These are phyloP conservation scores for Cancer borealis DNA, from an alignment of 2,888 invertebrate species.

Conservation along the genomic window DNA sequence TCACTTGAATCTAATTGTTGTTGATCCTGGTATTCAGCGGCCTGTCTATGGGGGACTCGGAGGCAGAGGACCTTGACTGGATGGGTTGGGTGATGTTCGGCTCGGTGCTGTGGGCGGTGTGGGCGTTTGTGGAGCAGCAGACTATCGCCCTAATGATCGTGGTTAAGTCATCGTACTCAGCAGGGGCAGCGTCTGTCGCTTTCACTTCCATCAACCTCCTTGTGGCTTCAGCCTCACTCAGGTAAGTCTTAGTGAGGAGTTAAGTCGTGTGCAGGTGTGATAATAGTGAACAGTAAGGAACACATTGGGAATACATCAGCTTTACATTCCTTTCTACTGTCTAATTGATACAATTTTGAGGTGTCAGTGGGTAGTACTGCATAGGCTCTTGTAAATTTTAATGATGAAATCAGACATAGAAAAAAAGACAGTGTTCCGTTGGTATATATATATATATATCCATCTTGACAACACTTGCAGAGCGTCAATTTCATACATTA, in stretches of 20 bases:
- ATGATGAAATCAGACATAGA: background rate
- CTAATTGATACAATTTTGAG: background rate
- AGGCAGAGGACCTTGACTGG: conserved; percentile 70
- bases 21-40: conserved; percentile 78
- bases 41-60: conserved; percentile 63
- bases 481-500: background rate
- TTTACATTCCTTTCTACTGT: background rate
- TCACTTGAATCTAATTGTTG: background rate
- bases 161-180: conserved; percentile 88
- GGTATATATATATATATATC: no score
- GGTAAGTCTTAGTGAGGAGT: conserved; percentile 81
- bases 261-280: background rate
- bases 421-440: background rate
- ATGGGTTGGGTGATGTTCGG: conserved; percentile 85
- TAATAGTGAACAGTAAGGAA: background rate
- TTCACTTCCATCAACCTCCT: conserved; percentile 85
- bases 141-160: conserved; percentile 90
- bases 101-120: conserved; percentile 90
- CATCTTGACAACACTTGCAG: background rate
- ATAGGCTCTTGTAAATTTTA: background rate
- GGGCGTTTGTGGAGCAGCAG: conserved; percentile 91
- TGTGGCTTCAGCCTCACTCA: conserved; percentile 88
- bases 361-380: background rate
- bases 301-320: background rate
- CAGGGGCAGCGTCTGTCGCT: conserved; percentile 89